Base-by-base conservation (phyloP, 2,113 vertebrate species). In the Mirounga angustirostris region DNA sequence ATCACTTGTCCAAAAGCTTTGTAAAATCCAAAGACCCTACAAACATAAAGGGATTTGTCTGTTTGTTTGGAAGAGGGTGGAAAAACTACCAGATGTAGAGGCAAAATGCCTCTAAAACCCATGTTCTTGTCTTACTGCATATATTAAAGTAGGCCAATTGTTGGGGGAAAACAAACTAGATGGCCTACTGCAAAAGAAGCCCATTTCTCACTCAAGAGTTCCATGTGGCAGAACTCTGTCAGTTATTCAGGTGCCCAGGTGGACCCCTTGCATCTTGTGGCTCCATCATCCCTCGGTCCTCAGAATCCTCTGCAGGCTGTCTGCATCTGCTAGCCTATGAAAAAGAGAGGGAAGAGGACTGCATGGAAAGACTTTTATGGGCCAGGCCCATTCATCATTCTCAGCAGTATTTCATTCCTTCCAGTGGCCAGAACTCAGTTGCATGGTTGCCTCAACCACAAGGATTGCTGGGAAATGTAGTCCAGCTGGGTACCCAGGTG, bases 381-480 rank as follows among this genome's bases (percentile, higher is more conserved):
- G 24, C 50, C 46, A 33, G 22, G 3, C 9, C 30, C 11, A 14
- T 30, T 4, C 43, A n/a, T 36, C 50, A 28, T 46, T 4, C 79
- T n/a, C 67, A 33, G 28, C 50, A 84, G n/a, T 33, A 43, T 46
- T 96, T n/a, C 30, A 40, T 15, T 95, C 19, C 89, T 86, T 59
- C 33, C 40, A 56, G 22, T 87, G 95, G 89, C 28, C 94, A 84
- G 54, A 86, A 83, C 22, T 59, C 15, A 26, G 54, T 93, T 82
- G 92, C 43, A 2, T 89, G 89, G 10, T 18, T 28, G 19, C 1
- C 24, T 7, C n/a, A 30, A 3, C 40, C 40, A 22, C 26, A 40
- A 63, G 11, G 73, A 18, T 76, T 74, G 2, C 52, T 94, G 94
- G 96, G 90, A 98, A 96, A 67, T 96, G 84, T 94, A 95, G 92